phyloP scores from a whole-genome alignment of 2,888 invertebrate genomes.

The Reticulitermes lucifugus region DNA sequence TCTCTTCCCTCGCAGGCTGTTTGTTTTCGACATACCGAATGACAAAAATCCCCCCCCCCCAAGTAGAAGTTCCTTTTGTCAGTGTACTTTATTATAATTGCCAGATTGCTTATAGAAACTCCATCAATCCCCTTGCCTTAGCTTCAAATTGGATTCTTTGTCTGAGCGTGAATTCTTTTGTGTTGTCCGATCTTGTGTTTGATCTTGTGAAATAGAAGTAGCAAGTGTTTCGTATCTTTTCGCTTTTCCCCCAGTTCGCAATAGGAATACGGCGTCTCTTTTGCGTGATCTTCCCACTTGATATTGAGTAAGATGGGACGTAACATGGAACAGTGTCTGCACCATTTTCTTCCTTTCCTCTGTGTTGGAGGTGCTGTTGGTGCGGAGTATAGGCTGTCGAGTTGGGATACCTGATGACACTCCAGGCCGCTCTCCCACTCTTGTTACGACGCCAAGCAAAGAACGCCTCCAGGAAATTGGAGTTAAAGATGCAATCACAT shows the following conservation, averaged over 20 bases:
- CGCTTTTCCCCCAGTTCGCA: no score
- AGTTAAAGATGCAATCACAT: slow-evolving; percentile 30
- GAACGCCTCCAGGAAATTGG: slow-evolving; percentile 32
- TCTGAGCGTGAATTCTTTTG: slow-evolving; percentile 9
- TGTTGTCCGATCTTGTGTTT: not conserved
- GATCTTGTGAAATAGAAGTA: not conserved
- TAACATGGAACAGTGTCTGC: not conserved
- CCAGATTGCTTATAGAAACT: not conserved
- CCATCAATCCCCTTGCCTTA: not conserved
- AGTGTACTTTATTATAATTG: not conserved
- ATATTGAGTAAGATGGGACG: not conserved
- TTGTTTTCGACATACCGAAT: not conserved
- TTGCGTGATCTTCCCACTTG: slow-evolving; percentile 20
- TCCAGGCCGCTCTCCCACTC: not conserved
- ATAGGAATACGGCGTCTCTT: not conserved
- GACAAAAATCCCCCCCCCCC: no score
- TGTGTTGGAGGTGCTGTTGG: not conserved
- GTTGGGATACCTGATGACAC: slow-evolving; percentile 15
- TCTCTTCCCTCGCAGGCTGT: not conserved
- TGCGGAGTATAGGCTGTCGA: not conserved
- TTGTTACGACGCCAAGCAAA: not conserved
- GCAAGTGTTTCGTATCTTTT: not conserved
- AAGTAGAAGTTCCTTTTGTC: not conserved
- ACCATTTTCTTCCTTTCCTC: not conserved
- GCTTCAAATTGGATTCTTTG: slow-evolving; percentile 12